Conservation (phyloP, 2,888 invertebrate species). For the Meta bourneti region DNA sequence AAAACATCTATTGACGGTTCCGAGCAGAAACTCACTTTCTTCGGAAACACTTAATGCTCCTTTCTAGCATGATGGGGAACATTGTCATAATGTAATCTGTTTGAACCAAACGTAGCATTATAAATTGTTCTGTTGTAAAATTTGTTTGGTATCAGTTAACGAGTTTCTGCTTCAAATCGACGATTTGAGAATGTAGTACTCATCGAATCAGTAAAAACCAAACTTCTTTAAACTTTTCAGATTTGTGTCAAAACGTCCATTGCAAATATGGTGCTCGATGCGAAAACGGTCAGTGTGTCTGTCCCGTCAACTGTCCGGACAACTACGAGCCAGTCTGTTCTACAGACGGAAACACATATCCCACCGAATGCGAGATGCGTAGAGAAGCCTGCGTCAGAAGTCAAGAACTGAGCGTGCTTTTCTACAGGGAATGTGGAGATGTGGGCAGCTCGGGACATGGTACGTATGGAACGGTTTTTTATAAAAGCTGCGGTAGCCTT, state of each 20-base stretch:
- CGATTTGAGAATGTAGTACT: too few relatives aligned
- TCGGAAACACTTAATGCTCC: too few relatives aligned
- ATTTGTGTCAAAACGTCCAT: constrained; percentile 88
- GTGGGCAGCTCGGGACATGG: constrained; percentile 78
- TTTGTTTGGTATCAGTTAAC: too few relatives aligned
- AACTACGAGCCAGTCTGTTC: constrained; percentile 85
- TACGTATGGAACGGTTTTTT: neutral
- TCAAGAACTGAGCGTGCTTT: constrained; percentile 83
- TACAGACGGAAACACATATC: constrained; percentile 89
- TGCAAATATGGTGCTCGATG: constrained; percentile 93
- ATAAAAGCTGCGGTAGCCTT: too few relatives aligned
- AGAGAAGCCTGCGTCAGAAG: constrained; percentile 86
- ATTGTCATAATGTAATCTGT: too few relatives aligned
- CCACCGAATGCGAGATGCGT: constrained; percentile 91
- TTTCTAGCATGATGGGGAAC: too few relatives aligned
- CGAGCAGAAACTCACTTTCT: too few relatives aligned
- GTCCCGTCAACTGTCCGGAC: constrained; percentile 88
- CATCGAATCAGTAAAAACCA: too few relatives aligned
- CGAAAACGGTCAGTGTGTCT: constrained; percentile 91
- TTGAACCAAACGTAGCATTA: too few relatives aligned
- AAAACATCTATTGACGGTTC: too few relatives aligned
- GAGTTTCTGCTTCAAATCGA: too few relatives aligned
- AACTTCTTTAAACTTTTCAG: constrained; percentile 82
- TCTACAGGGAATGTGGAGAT: constrained; percentile 80
- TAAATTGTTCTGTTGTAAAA: too few relatives aligned